Conservation (phyloP, 2,113 vertebrate genomes). For the Miniopterus natalensis region DNA sequence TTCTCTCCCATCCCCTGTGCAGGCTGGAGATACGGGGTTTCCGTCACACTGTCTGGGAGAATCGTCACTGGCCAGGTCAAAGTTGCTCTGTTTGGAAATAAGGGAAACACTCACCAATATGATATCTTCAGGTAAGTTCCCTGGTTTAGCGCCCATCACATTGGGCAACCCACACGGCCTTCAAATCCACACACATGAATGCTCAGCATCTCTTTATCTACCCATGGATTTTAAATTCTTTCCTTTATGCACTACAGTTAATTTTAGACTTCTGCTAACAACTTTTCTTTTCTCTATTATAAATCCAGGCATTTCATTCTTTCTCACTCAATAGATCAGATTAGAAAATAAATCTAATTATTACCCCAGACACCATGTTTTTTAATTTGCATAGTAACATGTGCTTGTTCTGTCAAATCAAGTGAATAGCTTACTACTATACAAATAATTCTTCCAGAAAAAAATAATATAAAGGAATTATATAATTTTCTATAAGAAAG, state of each 20-base stretch:
- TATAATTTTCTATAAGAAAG: background rate
- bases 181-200: background rate
- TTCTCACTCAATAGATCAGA: background rate
- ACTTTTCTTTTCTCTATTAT: background rate
- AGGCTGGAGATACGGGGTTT: constrained; percentile 93
- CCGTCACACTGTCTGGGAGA: constrained; percentile 86
- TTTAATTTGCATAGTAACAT: background rate
- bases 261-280: background rate
- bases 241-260: background rate
- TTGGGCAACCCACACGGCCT: background rate
- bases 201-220: background rate
- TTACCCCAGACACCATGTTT: background rate
- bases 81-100: constrained; percentile 88
- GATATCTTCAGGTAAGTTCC: constrained; percentile 88
- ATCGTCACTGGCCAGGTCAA: constrained; percentile 84
- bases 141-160: fast-evolving
- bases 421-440: background rate
- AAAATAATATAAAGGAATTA: background rate
- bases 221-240: background rate
- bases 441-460: constrained; percentile 20
- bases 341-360: background rate
- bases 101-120: constrained; percentile 88
- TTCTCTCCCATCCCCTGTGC: background rate
- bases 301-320: background rate
- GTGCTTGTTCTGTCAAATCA: background rate